These are phyloP conservation scores for Schlechtendalia chinensis DNA, from an alignment of 1,140 invertebrate genomes.

Conservation along the genomic window DNA sequence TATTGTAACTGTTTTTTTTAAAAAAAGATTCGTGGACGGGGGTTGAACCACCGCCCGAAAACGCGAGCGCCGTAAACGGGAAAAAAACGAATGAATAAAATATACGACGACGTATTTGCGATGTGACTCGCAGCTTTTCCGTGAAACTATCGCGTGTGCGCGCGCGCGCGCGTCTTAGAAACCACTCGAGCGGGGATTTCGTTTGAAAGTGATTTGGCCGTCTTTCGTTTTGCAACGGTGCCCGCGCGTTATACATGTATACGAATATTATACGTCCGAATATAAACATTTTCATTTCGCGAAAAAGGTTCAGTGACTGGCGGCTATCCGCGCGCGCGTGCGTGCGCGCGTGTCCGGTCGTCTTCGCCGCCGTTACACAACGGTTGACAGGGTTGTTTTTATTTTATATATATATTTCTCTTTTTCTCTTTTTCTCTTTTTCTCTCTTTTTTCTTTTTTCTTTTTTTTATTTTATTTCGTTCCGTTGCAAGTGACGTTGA, in stretches of 20 bases:
- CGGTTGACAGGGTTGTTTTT: constrained; percentile 48
- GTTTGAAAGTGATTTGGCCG: not conserved
- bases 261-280: constrained; percentile 20
- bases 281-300: constrained; percentile 41
- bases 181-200: not conserved
- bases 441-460: too few species aligned
- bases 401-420: too few species aligned
- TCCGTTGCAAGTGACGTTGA: constrained; percentile 48
- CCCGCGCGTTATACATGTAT: not conserved
- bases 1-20: too few species aligned
- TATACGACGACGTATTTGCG: not conserved
- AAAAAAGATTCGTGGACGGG: too few species aligned
- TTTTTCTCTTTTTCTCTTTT: too few species aligned
- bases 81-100: too few species aligned
- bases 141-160: too few species aligned
- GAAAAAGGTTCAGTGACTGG: constrained; percentile 38
- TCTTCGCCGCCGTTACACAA: constrained; percentile 42
- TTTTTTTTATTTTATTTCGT: not conserved
- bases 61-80: too few species aligned
- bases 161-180: not conserved
- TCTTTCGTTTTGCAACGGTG: not conserved
- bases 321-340: not conserved
- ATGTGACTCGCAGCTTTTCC: not conserved
- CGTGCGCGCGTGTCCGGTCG: constrained; percentile 40
- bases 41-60: too few species aligned